Base-by-base conservation (phyloP, 2,113 vertebrate species). In the Donacobius atricapilla region DNA sequence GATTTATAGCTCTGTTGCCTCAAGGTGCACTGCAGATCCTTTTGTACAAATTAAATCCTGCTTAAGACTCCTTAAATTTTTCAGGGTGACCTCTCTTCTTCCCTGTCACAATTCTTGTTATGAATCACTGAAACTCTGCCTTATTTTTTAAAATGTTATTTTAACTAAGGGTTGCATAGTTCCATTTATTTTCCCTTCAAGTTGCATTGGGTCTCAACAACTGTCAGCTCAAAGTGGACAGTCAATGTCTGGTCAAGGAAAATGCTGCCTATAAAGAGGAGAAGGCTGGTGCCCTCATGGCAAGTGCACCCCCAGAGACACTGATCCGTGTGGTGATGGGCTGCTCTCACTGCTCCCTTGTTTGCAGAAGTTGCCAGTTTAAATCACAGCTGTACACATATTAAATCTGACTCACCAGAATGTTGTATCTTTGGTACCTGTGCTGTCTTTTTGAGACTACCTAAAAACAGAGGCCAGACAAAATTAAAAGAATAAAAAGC, bases 51-150 rank as follows among this genome's bases (percentile, higher is more conserved):
- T 96, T 90, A 96, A 97, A 97, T 57, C 21, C 79, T 71, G 54
- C 76, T 93, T 97, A 91, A 83, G 81, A 75, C 79, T 93, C 50
- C 89, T 95, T 92, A 95, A 73, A 88, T 93, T 96, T 94, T 94
- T 95, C 94, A 97, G 91, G 91, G 91, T 91, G 54, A 96, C 95
- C 93, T 97, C 87, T 86, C 87, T 80, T 77, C 68, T 90, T 81
- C 79, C 44, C 48, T 91, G 87, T 93, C 89, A 90, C 56, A 71
- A 31, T 63, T 91, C 79, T 80, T 40, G 33, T 72, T 83, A 83
- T 44, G 80, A 92, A 93, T 83, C 89, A 78, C 71, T 22, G n/a
- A 82, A 65, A 63, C 16, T 65, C 72, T 48, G 42, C 50, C 50
- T 79, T 87, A n/a, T 54, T 83, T 91, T 82, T 63, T 0, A 66